phyloP scores from a whole-genome alignment of 2,888 invertebrate genomes.

The Boloria euphrosyne region DNA sequence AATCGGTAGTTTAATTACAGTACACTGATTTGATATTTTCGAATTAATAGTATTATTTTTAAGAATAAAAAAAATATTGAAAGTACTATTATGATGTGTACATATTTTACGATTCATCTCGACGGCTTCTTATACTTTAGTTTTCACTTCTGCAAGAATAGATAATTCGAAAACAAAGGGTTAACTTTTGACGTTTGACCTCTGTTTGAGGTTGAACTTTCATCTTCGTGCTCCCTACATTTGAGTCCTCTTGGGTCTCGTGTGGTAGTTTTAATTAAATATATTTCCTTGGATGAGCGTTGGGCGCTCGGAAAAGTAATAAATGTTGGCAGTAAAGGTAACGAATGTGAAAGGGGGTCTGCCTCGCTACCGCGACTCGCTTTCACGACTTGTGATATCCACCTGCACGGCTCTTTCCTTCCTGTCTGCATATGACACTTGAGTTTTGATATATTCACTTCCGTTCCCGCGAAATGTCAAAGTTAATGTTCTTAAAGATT shows the following conservation, averaged over 20 bases:
- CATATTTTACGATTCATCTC: too few relatives aligned
- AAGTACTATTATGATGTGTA: too few relatives aligned
- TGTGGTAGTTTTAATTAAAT: conserved; percentile 79
- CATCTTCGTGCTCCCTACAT: conserved; percentile 51
- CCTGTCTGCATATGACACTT: conserved; percentile 51
- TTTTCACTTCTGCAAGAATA: conserved; percentile 5
- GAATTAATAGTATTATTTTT: too few relatives aligned
- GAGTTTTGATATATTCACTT: conserved; percentile 47
- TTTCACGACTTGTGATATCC: conserved; percentile 58
- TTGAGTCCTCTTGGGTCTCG: conserved; percentile 59
- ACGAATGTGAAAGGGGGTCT: conserved; percentile 61
- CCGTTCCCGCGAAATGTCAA: conserved; percentile 26
- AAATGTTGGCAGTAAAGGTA: conserved; percentile 72
- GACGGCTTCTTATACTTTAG: not conserved
- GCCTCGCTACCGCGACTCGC: conserved; percentile 34
- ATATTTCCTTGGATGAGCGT: conserved; percentile 69
- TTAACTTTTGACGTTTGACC: conserved; percentile 23
- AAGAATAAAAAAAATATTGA: too few relatives aligned
- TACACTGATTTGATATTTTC: too few relatives aligned
- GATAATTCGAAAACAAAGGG: conserved; percentile 18
- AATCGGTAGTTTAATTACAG: too few relatives aligned
- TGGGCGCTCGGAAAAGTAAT: conserved; percentile 58
- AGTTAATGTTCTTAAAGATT: conserved; percentile 28
- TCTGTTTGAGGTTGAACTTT: conserved; percentile 23
- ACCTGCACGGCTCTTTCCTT: conserved; percentile 65